Percentiles rank a stretch among this genome's conserved stretches.
Conservation (phyloP, 2,113 vertebrate species). For the Caracal caracal region DNA sequence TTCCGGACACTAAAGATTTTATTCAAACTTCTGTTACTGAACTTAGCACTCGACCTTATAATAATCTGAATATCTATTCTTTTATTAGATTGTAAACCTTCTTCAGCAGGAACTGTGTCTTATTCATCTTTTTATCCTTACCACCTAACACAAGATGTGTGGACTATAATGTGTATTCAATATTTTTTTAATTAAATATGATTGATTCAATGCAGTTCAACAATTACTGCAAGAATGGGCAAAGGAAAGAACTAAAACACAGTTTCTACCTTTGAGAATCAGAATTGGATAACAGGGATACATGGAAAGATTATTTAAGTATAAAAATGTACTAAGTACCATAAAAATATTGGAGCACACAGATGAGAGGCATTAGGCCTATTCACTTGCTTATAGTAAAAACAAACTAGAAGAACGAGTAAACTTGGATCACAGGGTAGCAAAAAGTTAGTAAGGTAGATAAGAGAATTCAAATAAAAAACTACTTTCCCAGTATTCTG, state of each 20-base stretch:
- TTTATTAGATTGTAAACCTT: neutral
- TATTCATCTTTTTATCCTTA: constrained; percentile 10
- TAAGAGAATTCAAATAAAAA: constrained; percentile 26
- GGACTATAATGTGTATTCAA: neutral
- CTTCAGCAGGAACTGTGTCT: neutral
- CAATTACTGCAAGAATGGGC: neutral
- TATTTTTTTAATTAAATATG: neutral
- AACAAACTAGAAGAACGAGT: constrained; percentile 39
- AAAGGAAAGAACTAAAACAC: constrained; percentile 22
- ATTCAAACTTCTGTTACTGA: neutral
- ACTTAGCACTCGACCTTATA: neutral
- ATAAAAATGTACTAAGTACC: constrained; percentile 23
- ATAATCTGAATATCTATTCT: neutral
- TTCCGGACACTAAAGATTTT: neutral
- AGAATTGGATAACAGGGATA: neutral
- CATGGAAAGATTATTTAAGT: neutral
- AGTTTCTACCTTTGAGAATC: constrained; percentile 12
- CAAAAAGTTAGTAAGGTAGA: neutral
- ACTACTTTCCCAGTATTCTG: neutral
- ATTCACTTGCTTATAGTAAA: constrained; percentile 3
- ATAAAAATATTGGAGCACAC: neutral
- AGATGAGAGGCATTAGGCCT: neutral
- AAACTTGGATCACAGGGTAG: neutral
- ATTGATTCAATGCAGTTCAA: neutral
- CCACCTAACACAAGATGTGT: neutral